A percentile compares a stretch with the other conserved stretches of the same genome.
Evolutionary conservation across 2,113 vertebrate species (phyloP).

Genomic region (Narcine bancroftii): DNA sequence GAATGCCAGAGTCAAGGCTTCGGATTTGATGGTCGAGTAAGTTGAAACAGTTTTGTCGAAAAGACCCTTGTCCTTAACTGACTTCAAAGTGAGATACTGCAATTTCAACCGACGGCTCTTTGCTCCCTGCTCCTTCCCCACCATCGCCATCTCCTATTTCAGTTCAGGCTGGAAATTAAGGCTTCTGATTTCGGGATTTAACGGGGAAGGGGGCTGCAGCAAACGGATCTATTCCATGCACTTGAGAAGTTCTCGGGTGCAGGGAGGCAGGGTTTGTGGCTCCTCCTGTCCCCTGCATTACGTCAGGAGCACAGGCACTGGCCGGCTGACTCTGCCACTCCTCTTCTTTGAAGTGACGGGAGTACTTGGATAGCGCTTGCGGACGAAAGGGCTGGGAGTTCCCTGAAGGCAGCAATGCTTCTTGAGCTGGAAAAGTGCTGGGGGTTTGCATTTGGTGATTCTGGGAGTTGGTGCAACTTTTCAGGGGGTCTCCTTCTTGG

Average conservation of each 20-base stretch:
- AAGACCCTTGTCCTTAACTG: slow-evolving; percentile 11
- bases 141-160: not conserved
- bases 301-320: not conserved
- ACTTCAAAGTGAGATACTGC: slow-evolving; percentile 41
- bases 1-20: not conserved
- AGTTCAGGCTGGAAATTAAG: slow-evolving; percentile 49
- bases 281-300: slow-evolving; percentile 46
- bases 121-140: not conserved
- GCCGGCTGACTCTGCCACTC: slow-evolving; percentile 44
- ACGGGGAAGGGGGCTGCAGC: slow-evolving; percentile 83
- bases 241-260: slow-evolving; percentile 71
- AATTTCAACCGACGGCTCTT: not conserved
- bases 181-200: slow-evolving; percentile 78
- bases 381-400: slow-evolving; percentile 69
- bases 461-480: not conserved
- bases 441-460: slow-evolving; percentile 48
- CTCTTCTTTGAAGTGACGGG: slow-evolving; percentile 81
- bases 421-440: slow-evolving; percentile 47
- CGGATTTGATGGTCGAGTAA: not conserved
- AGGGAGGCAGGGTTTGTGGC: slow-evolving; percentile 63
- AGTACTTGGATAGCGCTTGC: slow-evolving; percentile 82
- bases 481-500: not conserved
- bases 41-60: not conserved
- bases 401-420: slow-evolving; percentile 52
- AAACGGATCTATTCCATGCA: slow-evolving; percentile 69